A percentile compares a stretch with the other conserved stretches of the same genome.
Conservation (phyloP, 2,113 vertebrate species). For the Benitochromis conjunctus region DNA sequence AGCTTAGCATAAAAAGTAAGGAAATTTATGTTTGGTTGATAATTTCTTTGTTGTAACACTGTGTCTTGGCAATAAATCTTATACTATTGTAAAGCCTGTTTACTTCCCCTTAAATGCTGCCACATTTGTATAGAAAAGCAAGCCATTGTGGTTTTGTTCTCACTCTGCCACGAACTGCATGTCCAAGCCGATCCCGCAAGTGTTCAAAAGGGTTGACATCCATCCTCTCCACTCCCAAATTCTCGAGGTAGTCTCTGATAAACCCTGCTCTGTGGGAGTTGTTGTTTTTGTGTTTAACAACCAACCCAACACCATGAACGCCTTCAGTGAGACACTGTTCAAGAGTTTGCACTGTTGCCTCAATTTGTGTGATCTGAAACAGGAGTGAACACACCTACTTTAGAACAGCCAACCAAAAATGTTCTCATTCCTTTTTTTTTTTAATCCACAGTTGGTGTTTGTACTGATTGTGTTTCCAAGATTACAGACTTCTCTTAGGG, state of each 20-base stretch:
- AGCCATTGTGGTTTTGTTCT: not conserved
- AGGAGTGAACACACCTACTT: not conserved
- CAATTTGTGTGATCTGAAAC: not conserved
- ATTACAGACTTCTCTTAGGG: not conserved
- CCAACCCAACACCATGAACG: not conserved
- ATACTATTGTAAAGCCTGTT: not conserved
- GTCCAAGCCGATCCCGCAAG: not conserved
- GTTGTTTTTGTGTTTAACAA: not conserved
- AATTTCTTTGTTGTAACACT: not conserved
- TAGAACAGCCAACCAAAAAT: not conserved
- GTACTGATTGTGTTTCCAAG: not conserved
- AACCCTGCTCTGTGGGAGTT: too few relatives aligned
- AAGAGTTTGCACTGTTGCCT: not conserved
- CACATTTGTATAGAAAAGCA: not conserved
- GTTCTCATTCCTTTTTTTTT: not conserved
- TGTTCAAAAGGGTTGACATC: not conserved
- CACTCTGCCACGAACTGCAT: not conserved
- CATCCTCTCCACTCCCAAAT: not conserved
- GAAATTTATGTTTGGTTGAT: not conserved
- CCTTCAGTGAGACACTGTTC: not conserved
- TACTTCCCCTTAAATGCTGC: not conserved
- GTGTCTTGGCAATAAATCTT: not conserved
- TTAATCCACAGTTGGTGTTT: not conserved
- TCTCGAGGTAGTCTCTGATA: not conserved
- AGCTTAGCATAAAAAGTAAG: not conserved